Percentiles rank a stretch among this genome's conserved stretches.
These are phyloP conservation scores for Bathynomus jamesi DNA, from an alignment of 1,140 invertebrate genomes.

Conservation along the genomic window DNA sequence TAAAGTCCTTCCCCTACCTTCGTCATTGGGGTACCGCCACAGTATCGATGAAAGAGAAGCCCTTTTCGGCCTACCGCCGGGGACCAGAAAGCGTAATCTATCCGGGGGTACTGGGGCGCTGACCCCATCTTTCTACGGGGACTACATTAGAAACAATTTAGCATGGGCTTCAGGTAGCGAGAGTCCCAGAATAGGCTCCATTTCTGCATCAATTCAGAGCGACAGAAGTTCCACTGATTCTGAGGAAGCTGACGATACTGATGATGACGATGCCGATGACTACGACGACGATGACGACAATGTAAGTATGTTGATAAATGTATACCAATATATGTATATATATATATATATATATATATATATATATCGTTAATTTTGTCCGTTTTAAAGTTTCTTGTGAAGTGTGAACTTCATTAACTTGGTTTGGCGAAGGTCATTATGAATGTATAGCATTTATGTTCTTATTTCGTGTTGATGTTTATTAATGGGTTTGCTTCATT, in stretches of 20 bases:
- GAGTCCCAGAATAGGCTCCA: not conserved
- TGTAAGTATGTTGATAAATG: not conserved
- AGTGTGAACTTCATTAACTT: too few relatives aligned
- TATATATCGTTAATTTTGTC: too few relatives aligned
- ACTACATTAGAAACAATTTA: not conserved
- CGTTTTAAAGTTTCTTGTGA: too few relatives aligned
- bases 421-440: too few relatives aligned
- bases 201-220: not conserved
- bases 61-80: not conserved
- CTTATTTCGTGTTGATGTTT: too few relatives aligned
- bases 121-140: not conserved
- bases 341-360: conserved; percentile 3
- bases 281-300: not conserved
- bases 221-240: not conserved
- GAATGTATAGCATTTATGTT: too few relatives aligned
- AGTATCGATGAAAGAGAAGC: not conserved
- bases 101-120: not conserved
- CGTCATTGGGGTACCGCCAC: not conserved
- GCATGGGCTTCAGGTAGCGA: not conserved
- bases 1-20: not conserved
- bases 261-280: not conserved
- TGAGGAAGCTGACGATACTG: not conserved
- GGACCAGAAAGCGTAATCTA: not conserved
- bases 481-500: too few relatives aligned
- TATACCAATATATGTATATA: not conserved